Evolutionary conservation across 2,113 vertebrate species (phyloP).

Genomic region (Rhea pennata): DNA sequence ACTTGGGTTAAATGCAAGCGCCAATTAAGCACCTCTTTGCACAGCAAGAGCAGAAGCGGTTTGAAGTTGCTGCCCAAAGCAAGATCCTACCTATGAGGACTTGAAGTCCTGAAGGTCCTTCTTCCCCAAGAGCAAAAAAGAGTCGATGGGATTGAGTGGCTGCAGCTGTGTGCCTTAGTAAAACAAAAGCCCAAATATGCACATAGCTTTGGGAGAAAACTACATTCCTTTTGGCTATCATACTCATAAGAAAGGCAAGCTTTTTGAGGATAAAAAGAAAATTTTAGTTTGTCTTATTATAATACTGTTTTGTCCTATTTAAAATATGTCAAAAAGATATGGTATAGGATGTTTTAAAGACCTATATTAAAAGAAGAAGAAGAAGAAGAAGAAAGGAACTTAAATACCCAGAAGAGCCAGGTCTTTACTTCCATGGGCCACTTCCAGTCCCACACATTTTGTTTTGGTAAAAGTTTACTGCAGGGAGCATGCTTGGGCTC

Average conservation of each 20-base stretch:
- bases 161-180: background rate
- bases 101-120: background rate
- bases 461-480: background rate
- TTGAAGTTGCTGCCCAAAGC: background rate
- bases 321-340: background rate
- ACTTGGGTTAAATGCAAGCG: background rate
- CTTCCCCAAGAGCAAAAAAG: background rate
- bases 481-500: accelerated
- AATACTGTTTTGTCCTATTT: background rate
- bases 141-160: background rate
- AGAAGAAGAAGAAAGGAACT: background rate
- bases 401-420: background rate
- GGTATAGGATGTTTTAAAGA: background rate
- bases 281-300: background rate
- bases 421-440: background rate
- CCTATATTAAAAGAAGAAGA: background rate
- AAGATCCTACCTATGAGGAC: background rate
- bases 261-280: background rate
- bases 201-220: background rate
- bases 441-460: background rate
- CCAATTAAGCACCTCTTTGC: background rate
- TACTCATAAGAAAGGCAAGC: background rate
- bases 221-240: background rate
- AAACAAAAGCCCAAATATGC: background rate
- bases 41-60: background rate